Evolutionary conservation across 2,888 invertebrate genomes (phyloP).

Genomic region (Tipula helvola): DNA sequence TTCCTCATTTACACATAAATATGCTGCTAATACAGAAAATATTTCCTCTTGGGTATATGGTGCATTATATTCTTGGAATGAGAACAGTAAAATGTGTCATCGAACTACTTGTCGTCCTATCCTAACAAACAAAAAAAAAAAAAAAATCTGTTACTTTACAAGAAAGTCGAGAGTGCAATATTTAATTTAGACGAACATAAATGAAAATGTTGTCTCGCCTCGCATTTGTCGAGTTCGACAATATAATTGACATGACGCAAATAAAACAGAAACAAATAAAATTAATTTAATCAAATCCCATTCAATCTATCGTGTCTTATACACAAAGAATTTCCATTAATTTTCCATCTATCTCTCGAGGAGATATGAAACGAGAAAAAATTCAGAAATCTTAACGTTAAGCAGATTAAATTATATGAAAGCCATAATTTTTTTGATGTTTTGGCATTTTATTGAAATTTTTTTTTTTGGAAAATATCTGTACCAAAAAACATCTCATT

Average conservation of each 20-base stretch:
- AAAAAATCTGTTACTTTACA: no score
- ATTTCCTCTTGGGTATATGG: no score
- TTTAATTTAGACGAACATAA: no score
- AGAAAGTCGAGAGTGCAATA: no score
- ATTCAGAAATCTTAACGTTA: background rate
- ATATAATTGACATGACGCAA: background rate
- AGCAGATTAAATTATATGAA: background rate
- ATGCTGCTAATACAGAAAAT: no score
- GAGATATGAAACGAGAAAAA: background rate
- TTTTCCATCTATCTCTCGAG: background rate
- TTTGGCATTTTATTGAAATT: background rate
- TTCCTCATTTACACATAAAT: no score
- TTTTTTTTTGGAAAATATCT: background rate
- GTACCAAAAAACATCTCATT: background rate
- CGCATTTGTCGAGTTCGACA: background rate
- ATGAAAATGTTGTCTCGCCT: no score
- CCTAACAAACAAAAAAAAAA: no score
- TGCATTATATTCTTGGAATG: no score
- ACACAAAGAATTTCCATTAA: background rate
- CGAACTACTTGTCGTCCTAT: no score
- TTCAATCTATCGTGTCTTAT: background rate
- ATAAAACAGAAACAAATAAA: background rate
- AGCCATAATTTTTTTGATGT: background rate
- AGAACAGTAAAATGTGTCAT: no score
- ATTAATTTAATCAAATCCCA: background rate